Conservation (phyloP, 2,797 vertebrate species). For the Phoebastria nigripes region DNA sequence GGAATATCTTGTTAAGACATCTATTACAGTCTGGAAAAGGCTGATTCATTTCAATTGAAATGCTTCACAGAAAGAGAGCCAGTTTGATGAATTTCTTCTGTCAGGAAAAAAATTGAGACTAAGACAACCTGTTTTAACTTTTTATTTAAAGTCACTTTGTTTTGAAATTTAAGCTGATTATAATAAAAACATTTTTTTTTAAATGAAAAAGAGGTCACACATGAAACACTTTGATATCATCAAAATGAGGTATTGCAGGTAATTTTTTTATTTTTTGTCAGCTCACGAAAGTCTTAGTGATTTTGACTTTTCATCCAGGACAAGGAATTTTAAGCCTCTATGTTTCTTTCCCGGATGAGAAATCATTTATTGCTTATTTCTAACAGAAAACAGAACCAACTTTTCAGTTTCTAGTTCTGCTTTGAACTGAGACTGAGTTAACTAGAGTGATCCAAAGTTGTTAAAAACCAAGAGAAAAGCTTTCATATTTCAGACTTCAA, state of each 20-base stretch:
- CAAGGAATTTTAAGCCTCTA: not conserved
- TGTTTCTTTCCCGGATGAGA: not conserved
- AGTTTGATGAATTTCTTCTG: not conserved
- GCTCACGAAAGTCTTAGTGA: not conserved
- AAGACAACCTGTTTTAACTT: constrained; percentile 5
- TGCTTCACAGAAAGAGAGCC: not conserved
- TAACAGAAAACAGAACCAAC: not conserved
- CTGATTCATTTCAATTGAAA: not conserved
- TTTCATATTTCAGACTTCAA: constrained; percentile 59
- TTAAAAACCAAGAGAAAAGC: constrained; percentile 43
- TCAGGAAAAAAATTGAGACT: not conserved
- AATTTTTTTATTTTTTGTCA: not conserved
- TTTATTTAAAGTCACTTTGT: constrained; percentile 26
- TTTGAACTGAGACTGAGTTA: constrained; percentile 47
- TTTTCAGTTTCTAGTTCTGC: not conserved
- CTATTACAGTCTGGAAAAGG: not conserved
- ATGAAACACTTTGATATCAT: constrained; percentile 54
- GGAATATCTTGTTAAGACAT: not conserved
- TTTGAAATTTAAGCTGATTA: constrained; percentile 51
- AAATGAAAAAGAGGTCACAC: constrained; percentile 38
- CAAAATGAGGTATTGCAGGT: not conserved
- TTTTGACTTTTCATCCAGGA: constrained; percentile 37
- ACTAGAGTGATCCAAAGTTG: constrained; percentile 41
- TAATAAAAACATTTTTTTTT: not conserved
- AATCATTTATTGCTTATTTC: not conserved